These are phyloP conservation scores for Cyclophora albipunctata DNA, from an alignment of 2,888 invertebrate genomes.

Conservation along the genomic window DNA sequence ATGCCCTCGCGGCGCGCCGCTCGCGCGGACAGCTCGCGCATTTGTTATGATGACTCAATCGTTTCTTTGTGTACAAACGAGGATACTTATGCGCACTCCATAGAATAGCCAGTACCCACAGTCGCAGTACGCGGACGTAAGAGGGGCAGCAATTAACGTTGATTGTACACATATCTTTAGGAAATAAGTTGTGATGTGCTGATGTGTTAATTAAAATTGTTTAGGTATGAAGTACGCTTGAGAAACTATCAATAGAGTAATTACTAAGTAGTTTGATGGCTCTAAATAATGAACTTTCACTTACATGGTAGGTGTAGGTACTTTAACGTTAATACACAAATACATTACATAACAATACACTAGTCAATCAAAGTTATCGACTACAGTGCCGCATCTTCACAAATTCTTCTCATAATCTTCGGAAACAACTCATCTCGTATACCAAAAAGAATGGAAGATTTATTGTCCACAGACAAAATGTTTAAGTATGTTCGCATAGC, in stretches of 20 bases:
- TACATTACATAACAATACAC: too few relatives aligned
- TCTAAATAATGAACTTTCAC: too few relatives aligned
- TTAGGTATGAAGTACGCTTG: constrained; percentile 53
- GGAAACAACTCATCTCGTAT: constrained; percentile 13
- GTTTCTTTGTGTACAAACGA: constrained; percentile 58
- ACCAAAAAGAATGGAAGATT: constrained; percentile 46
- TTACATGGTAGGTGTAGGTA: too few relatives aligned
- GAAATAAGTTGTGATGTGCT: constrained; percentile 64
- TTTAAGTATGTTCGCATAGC: constrained; percentile 41
- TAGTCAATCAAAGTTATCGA: too few relatives aligned
- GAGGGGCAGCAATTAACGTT: constrained; percentile 67
- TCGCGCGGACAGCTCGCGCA: constrained; percentile 49
- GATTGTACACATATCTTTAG: constrained; percentile 50
- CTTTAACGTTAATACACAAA: too few relatives aligned
- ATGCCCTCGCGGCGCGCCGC: constrained; percentile 32
- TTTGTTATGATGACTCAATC: constrained; percentile 75
- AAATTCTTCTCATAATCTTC: constrained; percentile 4
- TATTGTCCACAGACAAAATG: constrained; percentile 49
- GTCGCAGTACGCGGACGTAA: constrained; percentile 48
- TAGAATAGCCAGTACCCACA: constrained; percentile 40
- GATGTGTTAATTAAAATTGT: constrained; percentile 70
- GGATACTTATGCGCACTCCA: constrained; percentile 36
- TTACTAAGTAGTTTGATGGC: too few relatives aligned
- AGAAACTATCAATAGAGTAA: constrained; percentile 44
- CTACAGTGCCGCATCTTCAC: too few relatives aligned